Conservation (phyloP, 2,888 invertebrate species). For the Leptura quadrifasciata region DNA sequence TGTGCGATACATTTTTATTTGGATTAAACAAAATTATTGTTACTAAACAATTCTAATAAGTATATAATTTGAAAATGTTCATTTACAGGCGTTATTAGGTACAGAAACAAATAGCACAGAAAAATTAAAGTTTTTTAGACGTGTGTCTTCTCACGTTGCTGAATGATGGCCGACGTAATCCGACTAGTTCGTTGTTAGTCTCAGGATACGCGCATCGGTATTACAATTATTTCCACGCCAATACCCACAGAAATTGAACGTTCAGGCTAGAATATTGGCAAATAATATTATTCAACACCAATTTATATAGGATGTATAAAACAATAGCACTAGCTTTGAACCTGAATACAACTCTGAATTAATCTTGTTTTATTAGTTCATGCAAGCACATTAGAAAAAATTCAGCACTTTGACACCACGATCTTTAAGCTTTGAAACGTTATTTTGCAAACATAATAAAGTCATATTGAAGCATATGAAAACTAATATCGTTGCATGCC, state of each 20-base stretch:
- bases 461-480: too few relatives aligned
- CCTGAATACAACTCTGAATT: too few relatives aligned
- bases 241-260: constrained; percentile 4
- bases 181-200: background rate
- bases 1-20: too few relatives aligned
- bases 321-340: too few relatives aligned
- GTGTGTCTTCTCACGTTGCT: background rate
- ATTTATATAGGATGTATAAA: background rate
- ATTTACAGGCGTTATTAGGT: background rate
- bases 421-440: too few relatives aligned
- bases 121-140: background rate
- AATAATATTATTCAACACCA: background rate
- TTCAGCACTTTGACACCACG: too few relatives aligned
- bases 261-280: background rate
- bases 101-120: background rate
- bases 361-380: too few relatives aligned
- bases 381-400: too few relatives aligned
- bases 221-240: constrained; percentile 2
- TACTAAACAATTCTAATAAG: background rate
- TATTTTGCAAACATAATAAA: too few relatives aligned
- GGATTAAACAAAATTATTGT: background rate
- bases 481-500: too few relatives aligned
- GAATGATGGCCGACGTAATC: background rate
- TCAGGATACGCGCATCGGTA: background rate
- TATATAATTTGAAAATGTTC: background rate